Evolutionary conservation across 2,888 invertebrate species (phyloP).

Genomic region (Agelastica alni): DNA sequence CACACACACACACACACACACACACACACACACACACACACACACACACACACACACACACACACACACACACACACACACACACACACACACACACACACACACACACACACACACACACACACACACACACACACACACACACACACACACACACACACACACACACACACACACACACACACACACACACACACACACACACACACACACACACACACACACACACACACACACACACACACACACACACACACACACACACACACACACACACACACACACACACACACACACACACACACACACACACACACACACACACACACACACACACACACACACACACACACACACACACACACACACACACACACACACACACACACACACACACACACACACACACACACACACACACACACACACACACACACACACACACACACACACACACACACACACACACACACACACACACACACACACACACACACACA

Average conservation of each 20-base stretch:
- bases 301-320: constrained; percentile 8
- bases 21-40: constrained; percentile 8
- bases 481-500: neutral
- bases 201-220: constrained; percentile 8
- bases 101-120: constrained; percentile 8
- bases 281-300: constrained; percentile 8
- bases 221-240: constrained; percentile 8
- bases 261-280: constrained; percentile 8
- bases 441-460: neutral
- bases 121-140: constrained; percentile 8
- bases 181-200: constrained; percentile 8
- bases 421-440: neutral
- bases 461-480: neutral
- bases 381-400: constrained; percentile 8
- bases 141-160: constrained; percentile 8
- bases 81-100: constrained; percentile 8
- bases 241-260: constrained; percentile 8
- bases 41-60: constrained; percentile 8
- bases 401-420: constrained; percentile 5
- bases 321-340: constrained; percentile 8
- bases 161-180: constrained; percentile 8
- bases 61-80: constrained; percentile 8
- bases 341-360: constrained; percentile 8
- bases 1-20: constrained; percentile 8
- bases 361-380: constrained; percentile 8